These are phyloP conservation scores for Zaprionus lineosus DNA, from an alignment of 2,888 invertebrate genomes.

Conservation along the genomic window DNA sequence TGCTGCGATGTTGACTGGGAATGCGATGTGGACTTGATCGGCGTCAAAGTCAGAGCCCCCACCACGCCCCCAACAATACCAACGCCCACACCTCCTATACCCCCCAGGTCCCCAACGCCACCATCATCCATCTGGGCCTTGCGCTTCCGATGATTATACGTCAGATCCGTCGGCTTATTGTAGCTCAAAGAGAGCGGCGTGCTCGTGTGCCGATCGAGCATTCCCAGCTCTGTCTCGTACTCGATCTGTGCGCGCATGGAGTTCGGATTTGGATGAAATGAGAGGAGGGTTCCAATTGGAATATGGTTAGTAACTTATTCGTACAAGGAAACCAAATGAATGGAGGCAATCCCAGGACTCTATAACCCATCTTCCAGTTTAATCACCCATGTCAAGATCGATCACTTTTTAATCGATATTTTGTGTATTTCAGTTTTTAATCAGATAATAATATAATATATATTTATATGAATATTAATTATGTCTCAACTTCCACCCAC, in stretches of 20 bases:
- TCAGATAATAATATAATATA: too few relatives aligned
- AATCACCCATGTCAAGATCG: too few relatives aligned
- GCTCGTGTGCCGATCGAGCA: slow-evolving; percentile 66
- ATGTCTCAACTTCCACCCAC: too few relatives aligned
- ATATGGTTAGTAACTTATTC: background rate
- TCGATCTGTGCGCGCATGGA: slow-evolving; percentile 61
- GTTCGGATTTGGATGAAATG: background rate
- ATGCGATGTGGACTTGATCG: slow-evolving; percentile 49
- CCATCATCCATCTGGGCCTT: slow-evolving; percentile 61
- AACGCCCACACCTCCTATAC: slow-evolving; percentile 37
- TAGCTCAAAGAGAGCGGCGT: slow-evolving; percentile 75
- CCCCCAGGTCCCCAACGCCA: slow-evolving; percentile 31
- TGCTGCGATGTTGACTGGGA: slow-evolving; percentile 16
- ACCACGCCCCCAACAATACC: slow-evolving; percentile 62
- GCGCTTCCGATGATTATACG: slow-evolving; percentile 68
- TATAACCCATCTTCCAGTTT: too few relatives aligned
- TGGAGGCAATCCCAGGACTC: too few relatives aligned
- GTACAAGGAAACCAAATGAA: slow-evolving; percentile 12
- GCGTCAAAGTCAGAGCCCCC: slow-evolving; percentile 66
- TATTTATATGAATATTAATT: too few relatives aligned
- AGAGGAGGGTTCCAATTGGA: background rate
- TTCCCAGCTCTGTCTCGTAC: slow-evolving; percentile 69
- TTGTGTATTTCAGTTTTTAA: too few relatives aligned
- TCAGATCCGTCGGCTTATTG: slow-evolving; percentile 72
- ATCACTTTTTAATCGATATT: too few relatives aligned